Evolutionary conservation across 1,140 invertebrate genomes (phyloP).

Genomic region (Subanguina moxae): DNA sequence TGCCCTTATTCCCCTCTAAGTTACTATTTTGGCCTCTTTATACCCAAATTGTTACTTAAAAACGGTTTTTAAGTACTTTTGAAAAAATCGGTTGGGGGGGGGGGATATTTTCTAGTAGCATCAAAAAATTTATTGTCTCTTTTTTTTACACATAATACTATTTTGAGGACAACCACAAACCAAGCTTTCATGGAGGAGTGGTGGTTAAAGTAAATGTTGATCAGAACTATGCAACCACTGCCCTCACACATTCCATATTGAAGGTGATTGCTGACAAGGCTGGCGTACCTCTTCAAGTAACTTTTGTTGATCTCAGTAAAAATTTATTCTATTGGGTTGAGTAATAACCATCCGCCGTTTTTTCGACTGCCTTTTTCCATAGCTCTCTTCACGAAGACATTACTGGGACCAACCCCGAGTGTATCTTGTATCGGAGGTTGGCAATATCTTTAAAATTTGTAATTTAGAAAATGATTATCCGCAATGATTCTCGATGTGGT

Average conservation of each 20-base stretch:
- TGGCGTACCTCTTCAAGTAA: slow-evolving; percentile 60
- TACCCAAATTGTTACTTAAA: too few species aligned
- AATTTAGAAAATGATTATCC: slow-evolving; percentile 61
- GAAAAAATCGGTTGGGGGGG: too few species aligned
- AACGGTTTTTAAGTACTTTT: too few species aligned
- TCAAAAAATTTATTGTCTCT: too few species aligned
- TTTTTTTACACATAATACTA: background rate
- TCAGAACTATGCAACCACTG: slow-evolving; percentile 61
- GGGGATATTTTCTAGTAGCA: too few species aligned
- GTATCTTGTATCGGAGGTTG: too few species aligned
- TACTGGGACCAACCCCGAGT: too few species aligned
- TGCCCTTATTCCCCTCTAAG: too few species aligned
- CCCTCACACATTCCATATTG: slow-evolving; percentile 61
- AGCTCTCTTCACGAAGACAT: too few species aligned
- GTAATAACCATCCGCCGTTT: background rate
- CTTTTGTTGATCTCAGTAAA: background rate
- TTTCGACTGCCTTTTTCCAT: too few species aligned
- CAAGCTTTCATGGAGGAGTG: slow-evolving; percentile 58
- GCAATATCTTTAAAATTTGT: too few species aligned
- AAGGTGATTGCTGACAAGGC: slow-evolving; percentile 60
- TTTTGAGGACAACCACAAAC: slow-evolving; percentile 53
- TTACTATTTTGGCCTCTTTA: too few species aligned
- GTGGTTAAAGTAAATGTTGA: slow-evolving; percentile 64
- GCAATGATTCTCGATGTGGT: slow-evolving; percentile 62
- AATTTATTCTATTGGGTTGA: background rate